A percentile compares a stretch with the other conserved stretches of the same genome.
These are phyloP conservation scores for Eumeta japonica DNA, from an alignment of 1,140 invertebrate species.

Conservation along the genomic window DNA sequence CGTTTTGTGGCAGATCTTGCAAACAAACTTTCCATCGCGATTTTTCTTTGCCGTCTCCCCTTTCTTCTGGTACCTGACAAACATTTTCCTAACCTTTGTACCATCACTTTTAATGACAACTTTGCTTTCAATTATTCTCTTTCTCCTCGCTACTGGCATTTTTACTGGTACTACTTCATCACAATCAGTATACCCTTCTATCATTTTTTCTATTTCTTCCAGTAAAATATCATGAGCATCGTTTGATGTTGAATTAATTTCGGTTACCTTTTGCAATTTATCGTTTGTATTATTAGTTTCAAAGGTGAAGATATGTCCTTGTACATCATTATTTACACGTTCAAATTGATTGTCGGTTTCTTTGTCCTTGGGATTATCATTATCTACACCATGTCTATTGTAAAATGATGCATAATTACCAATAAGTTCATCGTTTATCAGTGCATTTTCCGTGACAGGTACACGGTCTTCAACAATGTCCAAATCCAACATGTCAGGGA, in stretches of 20 bases:
- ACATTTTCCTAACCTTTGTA: too few relatives aligned
- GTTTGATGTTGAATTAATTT: not conserved
- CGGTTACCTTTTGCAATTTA: too few relatives aligned
- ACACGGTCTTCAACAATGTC: not conserved
- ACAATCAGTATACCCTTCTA: not conserved
- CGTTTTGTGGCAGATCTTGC: slow-evolving; percentile 30
- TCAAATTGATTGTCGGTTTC: not conserved
- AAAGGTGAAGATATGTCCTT: too few relatives aligned
- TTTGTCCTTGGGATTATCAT: not conserved
- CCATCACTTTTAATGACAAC: too few relatives aligned
- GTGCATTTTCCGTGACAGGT: too few relatives aligned
- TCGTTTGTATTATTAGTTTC: too few relatives aligned
- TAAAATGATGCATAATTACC: slow-evolving; percentile 20
- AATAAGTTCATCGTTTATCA: slow-evolving; percentile 3
- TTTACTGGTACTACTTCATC: too few relatives aligned
- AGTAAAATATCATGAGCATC: slow-evolving; percentile 6
- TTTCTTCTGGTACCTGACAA: slow-evolving; percentile 8
- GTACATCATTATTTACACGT: not conserved
- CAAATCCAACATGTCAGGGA: not conserved
- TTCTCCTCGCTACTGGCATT: too few relatives aligned
- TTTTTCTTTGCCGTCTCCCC: slow-evolving; percentile 1
- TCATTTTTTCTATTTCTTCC: slow-evolving; percentile 8
- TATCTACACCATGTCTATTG: slow-evolving; percentile 7
- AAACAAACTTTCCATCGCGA: slow-evolving; percentile 10
- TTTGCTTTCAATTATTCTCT: too few relatives aligned